phyloP scores from a whole-genome alignment of 1,140 invertebrate genomes.

The Grapholita molesta region DNA sequence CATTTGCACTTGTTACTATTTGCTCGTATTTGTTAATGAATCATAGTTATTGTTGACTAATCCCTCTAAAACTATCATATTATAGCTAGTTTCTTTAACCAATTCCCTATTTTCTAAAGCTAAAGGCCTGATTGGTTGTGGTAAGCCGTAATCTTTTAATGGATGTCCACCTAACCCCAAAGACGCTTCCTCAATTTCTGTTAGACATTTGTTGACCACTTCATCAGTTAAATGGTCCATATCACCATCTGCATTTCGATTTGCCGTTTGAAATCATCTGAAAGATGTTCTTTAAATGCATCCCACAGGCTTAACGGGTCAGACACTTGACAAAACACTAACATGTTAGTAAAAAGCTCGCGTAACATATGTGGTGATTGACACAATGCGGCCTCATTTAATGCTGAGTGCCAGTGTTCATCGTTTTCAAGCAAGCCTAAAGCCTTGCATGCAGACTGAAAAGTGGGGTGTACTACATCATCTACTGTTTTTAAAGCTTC shows the following conservation, averaged over 20 bases:
- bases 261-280: background rate
- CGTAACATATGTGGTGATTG: background rate
- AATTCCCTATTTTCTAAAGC: no score
- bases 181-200: background rate
- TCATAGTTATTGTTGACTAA: no score
- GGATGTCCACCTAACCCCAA: no score
- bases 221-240: background rate
- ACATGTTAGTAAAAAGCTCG: background rate
- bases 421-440: slow-evolving; percentile 33
- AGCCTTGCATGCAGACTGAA: slow-evolving; percentile 54
- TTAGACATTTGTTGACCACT: background rate
- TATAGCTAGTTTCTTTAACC: no score
- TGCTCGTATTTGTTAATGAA: background rate
- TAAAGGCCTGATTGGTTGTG: background rate
- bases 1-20: background rate
- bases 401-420: slow-evolving; percentile 13
- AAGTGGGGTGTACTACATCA: slow-evolving; percentile 51
- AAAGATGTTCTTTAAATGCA: background rate
- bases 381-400: background rate
- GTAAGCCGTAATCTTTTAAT: no score
- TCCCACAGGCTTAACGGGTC: background rate
- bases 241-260: background rate
- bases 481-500: slow-evolving; percentile 55
- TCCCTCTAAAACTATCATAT: no score
- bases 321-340: background rate